Evolutionary conservation across 2,797 vertebrate species (phyloP).

Genomic region (Morelia viridis): DNA sequence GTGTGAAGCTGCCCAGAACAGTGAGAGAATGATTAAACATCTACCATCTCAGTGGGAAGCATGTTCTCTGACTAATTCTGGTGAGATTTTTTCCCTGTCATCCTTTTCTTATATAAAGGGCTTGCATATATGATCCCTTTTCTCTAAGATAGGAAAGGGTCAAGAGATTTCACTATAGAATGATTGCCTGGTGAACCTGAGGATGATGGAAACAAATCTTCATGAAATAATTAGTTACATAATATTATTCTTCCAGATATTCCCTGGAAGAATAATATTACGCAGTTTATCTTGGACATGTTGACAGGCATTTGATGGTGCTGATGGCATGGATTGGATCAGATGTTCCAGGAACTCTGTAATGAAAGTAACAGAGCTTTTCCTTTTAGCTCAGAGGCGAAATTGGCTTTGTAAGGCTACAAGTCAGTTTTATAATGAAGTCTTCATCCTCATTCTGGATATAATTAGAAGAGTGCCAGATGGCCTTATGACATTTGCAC

Average conservation of each 20-base stretch:
- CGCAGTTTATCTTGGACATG: conserved; percentile 6
- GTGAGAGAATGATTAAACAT: conserved; percentile 62
- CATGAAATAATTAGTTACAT: conserved; percentile 21
- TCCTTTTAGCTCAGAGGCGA: background rate
- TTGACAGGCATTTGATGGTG: conserved; percentile 2
- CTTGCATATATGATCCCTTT: conserved; percentile 5
- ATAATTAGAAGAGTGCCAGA: background rate
- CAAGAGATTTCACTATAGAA: background rate
- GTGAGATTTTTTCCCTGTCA: conserved; percentile 49
- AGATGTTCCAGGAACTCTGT: background rate
- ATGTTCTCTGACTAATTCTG: conserved; percentile 56
- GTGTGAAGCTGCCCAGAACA: conserved; percentile 53
- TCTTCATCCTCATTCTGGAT: background rate
- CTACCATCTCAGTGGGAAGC: conserved; percentile 36
- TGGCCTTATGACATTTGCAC: background rate
- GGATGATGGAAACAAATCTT: background rate
- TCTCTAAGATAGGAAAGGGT: conserved; percentile 21
- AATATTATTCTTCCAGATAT: background rate
- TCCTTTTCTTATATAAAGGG: conserved; percentile 30
- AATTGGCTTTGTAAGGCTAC: background rate
- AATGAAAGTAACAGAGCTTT: background rate
- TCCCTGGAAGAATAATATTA: background rate
- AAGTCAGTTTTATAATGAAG: background rate
- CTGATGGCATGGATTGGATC: background rate
- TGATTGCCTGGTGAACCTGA: conserved; percentile 1